Percentiles rank a stretch among this genome's conserved stretches.
These are phyloP conservation scores for Chiroxiphia lanceolata DNA, from an alignment of 2,797 vertebrate genomes.

Conservation along the genomic window DNA sequence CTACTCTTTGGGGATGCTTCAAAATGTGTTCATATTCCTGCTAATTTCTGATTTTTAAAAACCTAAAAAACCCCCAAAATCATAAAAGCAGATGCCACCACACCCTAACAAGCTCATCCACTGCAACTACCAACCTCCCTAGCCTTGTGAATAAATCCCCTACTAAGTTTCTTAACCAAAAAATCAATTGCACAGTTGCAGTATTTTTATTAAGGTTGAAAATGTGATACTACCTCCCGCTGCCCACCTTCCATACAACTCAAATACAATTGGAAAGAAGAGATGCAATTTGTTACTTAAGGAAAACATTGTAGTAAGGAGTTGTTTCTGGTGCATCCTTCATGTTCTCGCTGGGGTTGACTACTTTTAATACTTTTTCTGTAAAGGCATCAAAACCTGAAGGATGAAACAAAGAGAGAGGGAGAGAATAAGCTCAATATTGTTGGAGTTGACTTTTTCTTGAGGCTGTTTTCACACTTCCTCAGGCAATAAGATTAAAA, in stretches of 20 bases:
- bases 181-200: neutral
- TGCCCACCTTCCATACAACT: neutral
- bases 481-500: constrained; percentile 35
- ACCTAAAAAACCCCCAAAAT: fast-evolving
- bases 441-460: neutral
- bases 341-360: neutral
- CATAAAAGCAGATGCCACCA: neutral
- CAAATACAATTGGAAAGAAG: neutral
- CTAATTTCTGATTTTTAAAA: neutral
- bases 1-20: neutral
- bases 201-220: neutral
- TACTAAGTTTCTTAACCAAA: neutral
- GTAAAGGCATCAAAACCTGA: neutral
- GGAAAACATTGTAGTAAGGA: neutral
- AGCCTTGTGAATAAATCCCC: neutral
- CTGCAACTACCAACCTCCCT: neutral
- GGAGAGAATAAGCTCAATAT: neutral
- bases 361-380: neutral
- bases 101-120: neutral
- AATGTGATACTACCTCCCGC: neutral
- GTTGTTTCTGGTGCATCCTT: neutral
- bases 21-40: neutral
- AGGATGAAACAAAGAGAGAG: neutral
- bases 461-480: constrained; percentile 60
- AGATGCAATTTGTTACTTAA: neutral